phyloP scores from a whole-genome alignment of 1,140 invertebrate species.

The Holotrichia oblita region DNA sequence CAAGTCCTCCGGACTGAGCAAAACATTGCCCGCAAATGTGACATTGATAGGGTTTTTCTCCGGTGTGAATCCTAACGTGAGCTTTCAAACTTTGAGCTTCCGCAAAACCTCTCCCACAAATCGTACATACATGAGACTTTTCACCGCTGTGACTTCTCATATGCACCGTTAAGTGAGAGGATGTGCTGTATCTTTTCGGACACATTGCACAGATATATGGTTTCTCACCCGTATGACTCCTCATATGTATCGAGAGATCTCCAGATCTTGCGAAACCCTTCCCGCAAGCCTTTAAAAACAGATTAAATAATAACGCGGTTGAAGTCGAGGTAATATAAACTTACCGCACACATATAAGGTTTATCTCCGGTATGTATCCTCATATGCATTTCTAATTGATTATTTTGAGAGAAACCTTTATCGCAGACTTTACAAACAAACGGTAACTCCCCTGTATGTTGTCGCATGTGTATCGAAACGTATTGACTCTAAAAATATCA shows the following conservation, averaged over 20 bases:
- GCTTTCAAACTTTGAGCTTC: slow-evolving; percentile 64
- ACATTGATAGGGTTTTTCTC: slow-evolving; percentile 65
- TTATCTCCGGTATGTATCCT: slow-evolving; percentile 66
- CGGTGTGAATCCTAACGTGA: slow-evolving; percentile 66
- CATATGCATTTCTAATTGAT: slow-evolving; percentile 64
- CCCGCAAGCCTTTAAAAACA: slow-evolving; percentile 47
- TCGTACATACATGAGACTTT: slow-evolving; percentile 67
- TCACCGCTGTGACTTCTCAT: slow-evolving; percentile 71
- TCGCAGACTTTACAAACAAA: slow-evolving; percentile 68
- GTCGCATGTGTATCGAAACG: slow-evolving; percentile 47
- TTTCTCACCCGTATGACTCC: slow-evolving; percentile 67
- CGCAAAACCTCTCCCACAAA: slow-evolving; percentile 66
- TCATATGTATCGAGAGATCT: slow-evolving; percentile 53
- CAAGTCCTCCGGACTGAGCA: slow-evolving; percentile 48
- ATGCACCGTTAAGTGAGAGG: slow-evolving; percentile 61
- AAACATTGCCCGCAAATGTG: slow-evolving; percentile 47
- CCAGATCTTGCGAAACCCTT: slow-evolving; percentile 51
- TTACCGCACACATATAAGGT: slow-evolving; percentile 62
- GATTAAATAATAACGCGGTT: not conserved
- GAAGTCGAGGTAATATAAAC: not conserved
- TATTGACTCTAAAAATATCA: slow-evolving; percentile 48
- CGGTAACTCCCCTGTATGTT: slow-evolving; percentile 71
- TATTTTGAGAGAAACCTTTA: slow-evolving; percentile 64
- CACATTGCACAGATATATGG: slow-evolving; percentile 77
- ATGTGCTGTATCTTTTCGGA: slow-evolving; percentile 64